A percentile compares a stretch with the other conserved stretches of the same genome.
Evolutionary conservation across 92 coral and sea anemone species (phyloP).

Genomic region (Paragorgia papillata): DNA sequence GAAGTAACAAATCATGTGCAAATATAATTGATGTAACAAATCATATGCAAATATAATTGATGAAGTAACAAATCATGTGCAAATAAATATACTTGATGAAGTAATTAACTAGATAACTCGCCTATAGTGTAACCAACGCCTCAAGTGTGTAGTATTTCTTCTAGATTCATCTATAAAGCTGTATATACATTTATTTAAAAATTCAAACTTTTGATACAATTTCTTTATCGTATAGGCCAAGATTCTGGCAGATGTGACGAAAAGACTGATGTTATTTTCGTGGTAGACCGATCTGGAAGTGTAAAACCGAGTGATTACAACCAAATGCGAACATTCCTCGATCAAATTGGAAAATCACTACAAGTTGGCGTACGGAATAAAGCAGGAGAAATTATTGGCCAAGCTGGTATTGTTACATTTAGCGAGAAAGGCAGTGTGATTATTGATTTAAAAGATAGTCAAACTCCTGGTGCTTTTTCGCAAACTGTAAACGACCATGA

Average conservation of each 20-base stretch:
- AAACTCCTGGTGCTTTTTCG: not conserved
- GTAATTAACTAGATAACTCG: too few relatives aligned
- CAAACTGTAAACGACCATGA: not conserved
- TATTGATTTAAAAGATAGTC: constrained; percentile 8
- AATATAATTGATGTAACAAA: too few relatives aligned
- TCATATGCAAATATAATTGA: too few relatives aligned
- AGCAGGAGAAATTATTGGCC: constrained; percentile 24
- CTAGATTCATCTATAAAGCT: too few relatives aligned
- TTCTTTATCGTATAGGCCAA: not conserved
- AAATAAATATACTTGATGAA: too few relatives aligned
- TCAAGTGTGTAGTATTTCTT: too few relatives aligned
- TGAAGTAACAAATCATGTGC: too few relatives aligned
- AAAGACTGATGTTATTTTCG: constrained; percentile 29
- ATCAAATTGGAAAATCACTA: not conserved
- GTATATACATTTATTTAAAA: too few relatives aligned
- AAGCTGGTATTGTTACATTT: constrained; percentile 30
- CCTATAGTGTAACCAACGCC: too few relatives aligned
- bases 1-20: too few relatives aligned
- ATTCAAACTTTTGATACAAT: too few relatives aligned
- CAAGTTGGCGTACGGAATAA: constrained; percentile 34
- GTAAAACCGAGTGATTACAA: constrained; percentile 6
- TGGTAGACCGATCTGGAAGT: constrained; percentile 41
- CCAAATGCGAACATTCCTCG: constrained; percentile 19
- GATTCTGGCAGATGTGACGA: constrained; percentile 18
- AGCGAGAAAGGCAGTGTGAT: constrained; percentile 3